phyloP scores from a whole-genome alignment of 2,888 invertebrate genomes.

The Lathronympha strigana region DNA sequence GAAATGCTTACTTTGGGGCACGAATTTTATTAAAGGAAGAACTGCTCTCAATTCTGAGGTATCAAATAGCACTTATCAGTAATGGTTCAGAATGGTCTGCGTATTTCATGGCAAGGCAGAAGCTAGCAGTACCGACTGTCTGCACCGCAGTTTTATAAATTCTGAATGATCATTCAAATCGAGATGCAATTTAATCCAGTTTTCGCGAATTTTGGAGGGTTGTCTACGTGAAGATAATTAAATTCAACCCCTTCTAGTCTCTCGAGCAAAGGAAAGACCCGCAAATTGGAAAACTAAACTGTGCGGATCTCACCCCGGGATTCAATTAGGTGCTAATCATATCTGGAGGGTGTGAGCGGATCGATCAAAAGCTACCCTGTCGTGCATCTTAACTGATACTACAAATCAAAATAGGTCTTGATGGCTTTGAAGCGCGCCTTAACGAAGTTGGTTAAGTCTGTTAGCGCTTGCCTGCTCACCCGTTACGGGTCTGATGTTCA shows the following conservation, averaged over 20 bases:
- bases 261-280: slow-evolving; percentile 75
- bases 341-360: slow-evolving; percentile 81
- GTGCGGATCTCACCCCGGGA: slow-evolving; percentile 79
- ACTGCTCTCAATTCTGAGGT: slow-evolving; percentile 50
- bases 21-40: slow-evolving; percentile 43
- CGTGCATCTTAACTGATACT: slow-evolving; percentile 56
- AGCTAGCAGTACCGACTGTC: slow-evolving; percentile 47
- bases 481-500: slow-evolving; percentile 35
- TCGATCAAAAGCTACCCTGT: slow-evolving; percentile 72
- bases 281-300: slow-evolving; percentile 84
- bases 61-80: slow-evolving; percentile 59
- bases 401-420: slow-evolving; percentile 42
- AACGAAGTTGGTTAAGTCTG: slow-evolving; percentile 42
- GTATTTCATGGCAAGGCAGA: slow-evolving; percentile 47
- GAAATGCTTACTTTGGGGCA: slow-evolving; percentile 37
- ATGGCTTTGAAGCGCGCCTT: slow-evolving; percentile 34
- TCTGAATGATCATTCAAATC: slow-evolving; percentile 56
- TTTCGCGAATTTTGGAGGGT: slow-evolving; percentile 68
- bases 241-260: slow-evolving; percentile 80
- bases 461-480: slow-evolving; percentile 38
- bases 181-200: slow-evolving; percentile 67
- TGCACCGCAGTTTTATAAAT: slow-evolving; percentile 48
- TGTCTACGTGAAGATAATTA: slow-evolving; percentile 74
- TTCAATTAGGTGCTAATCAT: slow-evolving; percentile 84
- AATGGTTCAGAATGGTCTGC: slow-evolving; percentile 55